Evolutionary conservation across 2,113 vertebrate genomes (phyloP).

Genomic region (Vidua macroura): DNA sequence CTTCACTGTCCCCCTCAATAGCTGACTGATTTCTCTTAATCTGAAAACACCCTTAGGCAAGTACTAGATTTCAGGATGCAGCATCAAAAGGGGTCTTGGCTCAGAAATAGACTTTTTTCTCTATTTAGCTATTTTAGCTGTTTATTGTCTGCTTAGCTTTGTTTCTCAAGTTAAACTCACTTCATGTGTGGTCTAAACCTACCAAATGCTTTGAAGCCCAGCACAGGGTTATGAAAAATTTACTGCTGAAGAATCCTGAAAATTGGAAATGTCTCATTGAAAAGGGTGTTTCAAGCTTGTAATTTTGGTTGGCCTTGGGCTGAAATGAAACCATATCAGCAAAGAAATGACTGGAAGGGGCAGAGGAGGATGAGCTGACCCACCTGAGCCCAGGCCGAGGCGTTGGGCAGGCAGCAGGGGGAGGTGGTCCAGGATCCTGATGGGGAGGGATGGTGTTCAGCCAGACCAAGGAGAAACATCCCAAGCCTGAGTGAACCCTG

Average conservation of each 20-base stretch:
- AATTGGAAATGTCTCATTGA: neutral
- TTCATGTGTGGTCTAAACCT: neutral
- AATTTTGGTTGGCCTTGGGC: neutral
- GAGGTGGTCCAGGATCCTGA: neutral
- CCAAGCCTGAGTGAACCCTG: neutral
- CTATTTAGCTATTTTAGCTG: neutral
- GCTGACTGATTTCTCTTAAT: neutral
- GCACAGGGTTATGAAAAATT: neutral
- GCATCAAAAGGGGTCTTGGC: neutral
- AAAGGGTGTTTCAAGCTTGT: neutral
- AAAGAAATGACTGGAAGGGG: neutral
- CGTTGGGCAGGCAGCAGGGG: accelerated
- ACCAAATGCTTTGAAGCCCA: neutral
- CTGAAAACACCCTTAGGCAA: neutral
- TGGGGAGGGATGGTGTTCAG: neutral
- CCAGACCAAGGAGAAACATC: neutral
- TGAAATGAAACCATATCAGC: neutral
- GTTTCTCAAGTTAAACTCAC: neutral
- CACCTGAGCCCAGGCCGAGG: accelerated
- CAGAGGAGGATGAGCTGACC: neutral
- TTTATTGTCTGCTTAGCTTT: neutral
- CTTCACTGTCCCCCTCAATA: neutral
- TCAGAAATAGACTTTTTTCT: neutral
- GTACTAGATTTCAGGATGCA: neutral
- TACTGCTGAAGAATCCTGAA: neutral